Base-by-base conservation (phyloP, 2,113 vertebrate genomes). In the Cacatua alba region DNA sequence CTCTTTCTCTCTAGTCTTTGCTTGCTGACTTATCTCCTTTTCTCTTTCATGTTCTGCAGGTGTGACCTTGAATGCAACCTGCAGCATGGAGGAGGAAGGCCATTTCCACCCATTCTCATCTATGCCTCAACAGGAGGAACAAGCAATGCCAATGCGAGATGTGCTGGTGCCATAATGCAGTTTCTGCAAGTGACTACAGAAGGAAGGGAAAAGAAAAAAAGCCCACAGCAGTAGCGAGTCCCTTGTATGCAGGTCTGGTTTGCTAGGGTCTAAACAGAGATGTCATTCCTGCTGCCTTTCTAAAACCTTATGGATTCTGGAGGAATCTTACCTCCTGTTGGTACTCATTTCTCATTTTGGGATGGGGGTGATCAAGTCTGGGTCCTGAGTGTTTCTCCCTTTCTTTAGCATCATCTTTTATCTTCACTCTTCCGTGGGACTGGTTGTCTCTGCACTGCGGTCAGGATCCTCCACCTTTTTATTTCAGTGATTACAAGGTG, bases 121-220 rank as follows among this genome's bases (percentile, higher is more conserved):
- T 26, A 31, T 59, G 7, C 39, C 60, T 53, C 2, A 2, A 28
- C 8, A 51, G 24, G 10, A 79, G 52, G 23, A 88, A 44, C 6
- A 24, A 0, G 1, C 10, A 46, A 31, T 5, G 2, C 16, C 55
- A 11, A 23, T 0, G 5, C 0, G 7, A 62, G 49, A 68, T 17
- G 14, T 35, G 41, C 31, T 78, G 43, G 17, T 52, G 60, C 24
- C 64, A 26, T 1, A 13, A 13, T 5, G 14, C 19, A 19, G 71
- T 81, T 94, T 67, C 46, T 64, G 15, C n/a, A 80, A 13, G 48
- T 29, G 12, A 16, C 35, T n/a, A 11, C 19, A 37, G 39, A 60
- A 92, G 20, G 16, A 72, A 41, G n/a, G 9, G 17, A 52, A 86
- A 70, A 82, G 33, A 41, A 48, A 43, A 46, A 46, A 53, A 35